Evolutionary conservation across 2,888 invertebrate species (phyloP), one percentile per base, ranked within the genome.

Genomic region (Tyria jacobaeae): DNA sequence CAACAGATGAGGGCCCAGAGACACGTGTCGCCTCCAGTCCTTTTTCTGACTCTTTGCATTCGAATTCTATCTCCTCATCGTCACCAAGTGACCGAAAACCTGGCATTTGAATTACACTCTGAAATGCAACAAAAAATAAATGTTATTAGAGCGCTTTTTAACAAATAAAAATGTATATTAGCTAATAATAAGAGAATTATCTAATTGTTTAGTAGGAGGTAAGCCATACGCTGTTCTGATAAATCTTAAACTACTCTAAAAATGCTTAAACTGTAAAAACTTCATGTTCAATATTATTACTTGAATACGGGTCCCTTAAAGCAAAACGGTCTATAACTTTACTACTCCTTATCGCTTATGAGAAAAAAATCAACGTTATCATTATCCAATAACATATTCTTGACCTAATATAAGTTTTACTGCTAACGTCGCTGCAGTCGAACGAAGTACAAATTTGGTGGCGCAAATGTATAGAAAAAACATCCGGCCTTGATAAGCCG

Each of bases 61-160:
- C 97, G 84, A 98, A 98, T 87, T 98, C 98, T 34, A 98, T 97
- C 75, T 96, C 96, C 86, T 98, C 98, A 55, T 97, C 97, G 78
- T 98, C 98, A 1, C 97, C 98, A 73, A 98, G 91, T 58, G 98
- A 98, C 67, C 97, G 95, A 88, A 98, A 98, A 6, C 98, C 98
- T 51, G 95, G 94, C 97, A 98, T 98, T 92, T 97, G 96, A 78
- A 98, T 97, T 64, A 97, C 98, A 80, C 97, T 97, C 98, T 98
- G 95, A 89, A 95, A 83, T 69, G 1, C 31, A 54, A 24, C 1
- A 39, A 39, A 52, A 53, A 27, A 12, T n/a, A 15, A 0, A 21
- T 5, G n/a, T 39, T 53, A 5, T n/a, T 37, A 34, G n/a, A n/a
- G 27, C 14, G 12, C 7, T 24, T 21, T 44, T 21, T 44, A 21